phyloP scores from a whole-genome alignment of 2,797 vertebrate genomes.

The Gobionotothen gibberifrons region DNA sequence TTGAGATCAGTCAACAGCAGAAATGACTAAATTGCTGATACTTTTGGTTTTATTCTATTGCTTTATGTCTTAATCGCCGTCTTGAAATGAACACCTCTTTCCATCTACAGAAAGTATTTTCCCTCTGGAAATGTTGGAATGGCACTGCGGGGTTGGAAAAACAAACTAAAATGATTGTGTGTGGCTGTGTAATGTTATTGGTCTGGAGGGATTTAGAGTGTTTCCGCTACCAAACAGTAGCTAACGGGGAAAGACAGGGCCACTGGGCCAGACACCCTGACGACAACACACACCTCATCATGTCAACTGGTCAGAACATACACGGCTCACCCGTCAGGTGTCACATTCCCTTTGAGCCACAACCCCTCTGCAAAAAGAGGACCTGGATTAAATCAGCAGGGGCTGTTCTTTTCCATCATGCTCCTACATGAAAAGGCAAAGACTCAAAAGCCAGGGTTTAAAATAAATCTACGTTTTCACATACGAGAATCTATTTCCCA shows the following conservation, averaged over 20 bases:
- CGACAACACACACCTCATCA: conserved; percentile 62
- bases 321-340: conserved; percentile 64
- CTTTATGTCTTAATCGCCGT: conserved; percentile 56
- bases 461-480: conserved; percentile 75
- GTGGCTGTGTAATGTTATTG: conserved; percentile 74
- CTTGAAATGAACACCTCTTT: conserved; percentile 77
- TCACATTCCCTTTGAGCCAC: conserved; percentile 71
- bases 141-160: conserved; percentile 74
- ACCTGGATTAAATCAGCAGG: conserved; percentile 71
- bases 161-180: conserved; percentile 72
- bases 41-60: conserved; percentile 53
- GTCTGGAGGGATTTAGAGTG: conserved; percentile 67
- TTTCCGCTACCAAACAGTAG: conserved; percentile 77
- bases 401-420: conserved; percentile 55
- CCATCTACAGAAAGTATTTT: conserved; percentile 78
- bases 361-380: conserved; percentile 50
- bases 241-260: conserved; percentile 68
- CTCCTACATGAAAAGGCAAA: conserved; percentile 55
- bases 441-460: conserved; percentile 61
- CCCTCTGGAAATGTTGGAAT: conserved; percentile 77
- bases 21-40: conserved; percentile 58
- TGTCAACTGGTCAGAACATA: conserved; percentile 53
- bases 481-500: conserved; percentile 76
- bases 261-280: conserved; percentile 70
- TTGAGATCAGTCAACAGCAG: conserved; percentile 36